A percentile compares a stretch with the other conserved stretches of the same genome.
phyloP scores from a whole-genome alignment of 2,113 vertebrate genomes.

The Rhadina sibilatrix region DNA sequence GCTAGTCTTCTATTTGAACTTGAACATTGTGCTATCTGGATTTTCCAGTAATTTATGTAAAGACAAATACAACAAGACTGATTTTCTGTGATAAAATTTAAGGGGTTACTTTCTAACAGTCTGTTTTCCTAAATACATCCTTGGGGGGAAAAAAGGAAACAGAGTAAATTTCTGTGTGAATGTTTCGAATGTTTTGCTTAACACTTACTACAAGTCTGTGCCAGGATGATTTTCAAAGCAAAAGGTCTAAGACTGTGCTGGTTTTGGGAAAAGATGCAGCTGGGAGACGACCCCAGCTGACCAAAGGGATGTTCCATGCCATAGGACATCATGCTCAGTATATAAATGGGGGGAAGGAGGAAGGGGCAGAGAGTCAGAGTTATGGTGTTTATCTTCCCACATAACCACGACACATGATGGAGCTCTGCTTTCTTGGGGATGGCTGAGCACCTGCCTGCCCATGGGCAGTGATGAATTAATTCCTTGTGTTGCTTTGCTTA shows the following conservation, averaged over 20 bases:
- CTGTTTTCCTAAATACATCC: background rate
- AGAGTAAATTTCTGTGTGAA: background rate
- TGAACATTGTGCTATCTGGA: background rate
- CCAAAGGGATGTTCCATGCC: background rate
- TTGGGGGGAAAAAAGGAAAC: rapidly evolving
- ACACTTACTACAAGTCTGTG: background rate
- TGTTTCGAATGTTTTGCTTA: background rate
- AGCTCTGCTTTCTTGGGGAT: no score
- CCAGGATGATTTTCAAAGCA: background rate
- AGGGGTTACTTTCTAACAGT: rapidly evolving
- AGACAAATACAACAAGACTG: background rate
- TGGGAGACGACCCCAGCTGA: background rate
- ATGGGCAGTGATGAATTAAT: background rate
- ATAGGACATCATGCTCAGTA: background rate
- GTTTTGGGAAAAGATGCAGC: background rate
- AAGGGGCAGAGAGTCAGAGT: background rate
- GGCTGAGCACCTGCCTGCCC: background rate
- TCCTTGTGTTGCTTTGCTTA: background rate
- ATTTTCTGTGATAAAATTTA: background rate
- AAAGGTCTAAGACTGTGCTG: background rate
- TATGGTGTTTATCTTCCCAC: background rate
- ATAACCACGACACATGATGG: background rate
- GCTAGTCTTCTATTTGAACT: background rate
- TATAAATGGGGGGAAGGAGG: background rate
- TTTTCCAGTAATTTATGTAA: background rate